A percentile compares a stretch with the other conserved stretches of the same genome.
These are phyloP conservation scores for Euspilapteryx auroguttella DNA, from an alignment of 2,888 invertebrate genomes.

Conservation along the genomic window DNA sequence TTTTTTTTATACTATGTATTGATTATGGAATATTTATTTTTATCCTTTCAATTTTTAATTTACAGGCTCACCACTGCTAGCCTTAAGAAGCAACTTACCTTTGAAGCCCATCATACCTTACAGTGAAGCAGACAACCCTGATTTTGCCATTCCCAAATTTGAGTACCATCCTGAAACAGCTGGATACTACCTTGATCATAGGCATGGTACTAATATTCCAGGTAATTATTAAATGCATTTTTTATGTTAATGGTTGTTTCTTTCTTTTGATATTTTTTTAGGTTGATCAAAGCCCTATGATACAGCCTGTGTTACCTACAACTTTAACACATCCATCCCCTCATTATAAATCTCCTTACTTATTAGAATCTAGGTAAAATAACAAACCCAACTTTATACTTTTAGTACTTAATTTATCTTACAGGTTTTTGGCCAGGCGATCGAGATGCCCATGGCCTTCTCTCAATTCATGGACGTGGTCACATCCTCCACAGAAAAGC, in stretches of 20 bases:
- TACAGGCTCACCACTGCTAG: constrained; percentile 63
- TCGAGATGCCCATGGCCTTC: constrained; percentile 71
- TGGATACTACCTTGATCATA: constrained; percentile 57
- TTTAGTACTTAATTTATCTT: no score
- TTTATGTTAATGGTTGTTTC: constrained; percentile 1
- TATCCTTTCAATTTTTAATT: no score
- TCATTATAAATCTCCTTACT: no score
- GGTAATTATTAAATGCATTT: no score
- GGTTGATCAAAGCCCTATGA: no score
- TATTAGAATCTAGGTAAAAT: no score
- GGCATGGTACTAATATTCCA: constrained; percentile 75
- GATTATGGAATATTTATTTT: no score
- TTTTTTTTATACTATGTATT: no score
- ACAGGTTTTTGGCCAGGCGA: constrained; percentile 86
- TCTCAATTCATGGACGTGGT: constrained; percentile 73
- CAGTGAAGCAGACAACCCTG: constrained; percentile 56
- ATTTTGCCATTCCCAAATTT: constrained; percentile 60
- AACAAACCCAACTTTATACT: no score
- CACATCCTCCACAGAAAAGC: constrained; percentile 52
- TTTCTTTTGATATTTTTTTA: constrained; percentile 3
- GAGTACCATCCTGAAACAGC: constrained; percentile 63
- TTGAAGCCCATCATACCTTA: constrained; percentile 65
- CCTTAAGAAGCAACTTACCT: constrained; percentile 70
- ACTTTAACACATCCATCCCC: no score
- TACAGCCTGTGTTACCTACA: no score